Base-by-base conservation (phyloP, 1,140 invertebrate species). In the Bombus impatiens region DNA sequence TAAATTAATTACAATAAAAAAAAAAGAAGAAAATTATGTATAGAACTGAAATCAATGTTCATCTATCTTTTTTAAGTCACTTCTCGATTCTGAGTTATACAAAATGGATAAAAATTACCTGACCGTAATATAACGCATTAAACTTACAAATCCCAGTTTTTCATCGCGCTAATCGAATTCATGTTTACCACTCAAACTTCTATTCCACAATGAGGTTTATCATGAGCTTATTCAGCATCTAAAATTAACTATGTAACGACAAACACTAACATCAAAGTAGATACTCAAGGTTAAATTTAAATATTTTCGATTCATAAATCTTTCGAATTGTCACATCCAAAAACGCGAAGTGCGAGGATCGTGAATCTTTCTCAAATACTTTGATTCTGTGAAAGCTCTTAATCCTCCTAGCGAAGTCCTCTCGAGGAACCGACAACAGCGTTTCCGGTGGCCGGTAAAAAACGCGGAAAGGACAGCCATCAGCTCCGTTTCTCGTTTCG, bases 381-480 rank as follows among this genome's bases (percentile, higher is more conserved):
- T 42, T 35, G 53, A 47, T 8, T 22, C n/a, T 15, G 8, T 42
- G 57, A 28, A 84, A 79, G 76, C 82, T 72, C 70, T 84, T 84
- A 84, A 84, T 84, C 67, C 67, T 72, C n/a, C 82, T 68, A 79
- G 67, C 57, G 2, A 42, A 47, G 76, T 79, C 59, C 53, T 78
- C 53, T 44, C 67, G 40, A 84, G 67, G 40, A 79, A 72, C 67
- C 67, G 75, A 59, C 75, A 84, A 70, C n/a, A 72, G 53, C 59
- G 76, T 84, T 79, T 84, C 44, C 68, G 32, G 35, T 37, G 18
- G n/a, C 8, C 42, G 78, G 44, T 74, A 42, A 77, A 37, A 88
- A 72, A 88, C 42, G 28, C 25, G 68, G 42, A 71, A 75, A 86
- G 68, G 83, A 67, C 80, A 72, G 84, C 86, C 82, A 82, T 67